phyloP scores from a whole-genome alignment of 2,888 invertebrate genomes.

The Hetaerina titia region DNA sequence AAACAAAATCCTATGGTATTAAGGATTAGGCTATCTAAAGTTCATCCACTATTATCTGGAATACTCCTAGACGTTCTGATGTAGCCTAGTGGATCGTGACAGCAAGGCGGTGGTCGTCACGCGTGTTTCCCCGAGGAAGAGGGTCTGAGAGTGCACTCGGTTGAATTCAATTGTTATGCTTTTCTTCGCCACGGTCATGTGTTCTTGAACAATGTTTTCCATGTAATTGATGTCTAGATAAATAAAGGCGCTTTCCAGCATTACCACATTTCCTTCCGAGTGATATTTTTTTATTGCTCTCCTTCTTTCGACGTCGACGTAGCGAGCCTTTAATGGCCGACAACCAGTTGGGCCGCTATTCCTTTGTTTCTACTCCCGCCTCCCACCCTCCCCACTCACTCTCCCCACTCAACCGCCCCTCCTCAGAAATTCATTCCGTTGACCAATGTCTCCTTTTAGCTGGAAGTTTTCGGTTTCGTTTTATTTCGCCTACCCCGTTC shows the following conservation, averaged over 20 bases:
- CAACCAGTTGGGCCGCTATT: slow-evolving; percentile 42
- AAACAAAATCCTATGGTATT: not conserved
- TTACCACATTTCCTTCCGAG: slow-evolving; percentile 50
- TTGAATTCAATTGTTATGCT: not conserved
- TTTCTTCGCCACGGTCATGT: not conserved
- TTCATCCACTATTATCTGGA: not conserved
- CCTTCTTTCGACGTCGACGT: not conserved
- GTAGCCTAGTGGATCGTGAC: not conserved
- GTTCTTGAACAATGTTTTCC: not conserved
- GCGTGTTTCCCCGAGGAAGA: not conserved
- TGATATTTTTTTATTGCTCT: slow-evolving; percentile 8
- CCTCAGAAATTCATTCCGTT: slow-evolving; percentile 46
- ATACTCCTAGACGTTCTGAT: not conserved
- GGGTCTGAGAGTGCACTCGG: not conserved
- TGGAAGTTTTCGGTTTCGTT: not conserved
- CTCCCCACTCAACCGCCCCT: not conserved
- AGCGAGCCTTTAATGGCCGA: slow-evolving; percentile 56
- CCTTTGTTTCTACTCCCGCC: not conserved
- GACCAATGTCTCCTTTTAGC: slow-evolving; percentile 56
- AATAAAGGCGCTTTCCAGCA: slow-evolving; percentile 15
- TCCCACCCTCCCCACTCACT: not conserved
- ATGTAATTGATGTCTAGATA: not conserved
- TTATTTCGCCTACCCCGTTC: not conserved
- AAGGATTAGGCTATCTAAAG: not conserved
- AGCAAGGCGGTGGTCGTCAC: not conserved